Conservation (phyloP, 2,797 vertebrate species). For the Gorsachius magnificus region DNA sequence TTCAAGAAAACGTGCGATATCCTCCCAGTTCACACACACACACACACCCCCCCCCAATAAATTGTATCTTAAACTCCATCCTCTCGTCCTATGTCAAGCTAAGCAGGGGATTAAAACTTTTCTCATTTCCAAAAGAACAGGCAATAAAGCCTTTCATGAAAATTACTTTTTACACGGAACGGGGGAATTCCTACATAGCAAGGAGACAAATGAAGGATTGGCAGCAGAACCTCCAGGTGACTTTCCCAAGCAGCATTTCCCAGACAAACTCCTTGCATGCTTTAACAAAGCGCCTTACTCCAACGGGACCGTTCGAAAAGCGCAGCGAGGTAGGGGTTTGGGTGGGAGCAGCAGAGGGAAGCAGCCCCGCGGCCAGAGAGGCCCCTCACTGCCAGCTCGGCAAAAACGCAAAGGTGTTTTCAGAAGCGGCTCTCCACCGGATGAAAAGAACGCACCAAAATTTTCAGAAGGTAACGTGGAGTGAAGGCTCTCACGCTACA, state of each 20-base stretch:
- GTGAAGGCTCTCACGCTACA: background rate
- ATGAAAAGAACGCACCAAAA: background rate
- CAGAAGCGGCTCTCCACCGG: background rate
- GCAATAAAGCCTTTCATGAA: background rate
- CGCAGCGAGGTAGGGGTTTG: background rate
- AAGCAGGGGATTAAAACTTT: background rate
- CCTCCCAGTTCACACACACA: background rate
- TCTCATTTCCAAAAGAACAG: background rate
- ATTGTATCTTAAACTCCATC: background rate
- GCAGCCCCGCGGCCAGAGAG: background rate
- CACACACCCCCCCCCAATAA: background rate
- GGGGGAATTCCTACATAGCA: background rate
- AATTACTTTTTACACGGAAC: background rate
- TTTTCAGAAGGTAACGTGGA: background rate
- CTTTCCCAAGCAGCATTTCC: background rate
- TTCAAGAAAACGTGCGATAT: fast-evolving
- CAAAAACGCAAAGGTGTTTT: background rate
- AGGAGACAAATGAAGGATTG: background rate
- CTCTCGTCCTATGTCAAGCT: background rate
- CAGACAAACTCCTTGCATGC: background rate
- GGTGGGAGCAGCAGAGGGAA: background rate
- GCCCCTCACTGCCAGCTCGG: background rate
- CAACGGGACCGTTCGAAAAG: background rate
- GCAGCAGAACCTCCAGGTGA: background rate
- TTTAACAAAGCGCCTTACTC: slow-evolving; percentile 11